These are phyloP conservation scores for Pentamera pediparva DNA, from an alignment of 53 echinoderm and acorn worm species.

Conservation along the genomic window DNA sequence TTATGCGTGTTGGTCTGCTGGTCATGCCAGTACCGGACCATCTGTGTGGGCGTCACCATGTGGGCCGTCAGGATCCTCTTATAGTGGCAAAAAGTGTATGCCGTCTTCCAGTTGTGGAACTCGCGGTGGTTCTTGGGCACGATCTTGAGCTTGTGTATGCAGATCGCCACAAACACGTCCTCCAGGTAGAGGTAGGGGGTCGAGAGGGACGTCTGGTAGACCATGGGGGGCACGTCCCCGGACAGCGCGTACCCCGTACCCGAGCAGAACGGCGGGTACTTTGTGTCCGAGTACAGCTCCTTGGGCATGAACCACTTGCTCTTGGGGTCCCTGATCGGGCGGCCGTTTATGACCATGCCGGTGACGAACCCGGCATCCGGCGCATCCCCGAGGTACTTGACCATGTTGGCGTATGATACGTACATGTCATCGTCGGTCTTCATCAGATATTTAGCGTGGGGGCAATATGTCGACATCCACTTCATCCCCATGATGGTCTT, in stretches of 20 bases:
- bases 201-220: constrained; percentile 60
- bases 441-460: constrained; percentile 62
- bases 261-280: constrained; percentile 90
- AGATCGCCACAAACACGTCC: constrained; percentile 77
- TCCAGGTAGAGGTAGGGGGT: constrained; percentile 78
- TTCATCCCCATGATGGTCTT: constrained; percentile 97
- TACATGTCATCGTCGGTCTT: constrained; percentile 98
- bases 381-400: constrained; percentile 39
- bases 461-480: constrained; percentile 64
- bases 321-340: constrained; percentile 87
- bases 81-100: constrained; percentile 79
- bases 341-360: constrained; percentile 85
- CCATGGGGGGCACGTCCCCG: constrained; percentile 49
- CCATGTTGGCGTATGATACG: constrained; percentile 65
- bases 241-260: constrained; percentile 95
- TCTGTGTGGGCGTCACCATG: constrained; percentile 86
- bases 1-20: constrained; percentile 44
- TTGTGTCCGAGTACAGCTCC: constrained; percentile 62
- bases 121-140: constrained; percentile 60
- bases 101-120: constrained; percentile 87
- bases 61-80: constrained; percentile 80
- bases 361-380: constrained; percentile 48
- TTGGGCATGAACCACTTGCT: constrained; percentile 98
- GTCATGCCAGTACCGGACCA: constrained; percentile 88
- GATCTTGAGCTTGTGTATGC: constrained; percentile 61